A percentile compares a stretch with the other conserved stretches of the same genome.
These are phyloP conservation scores for Planiliza haematocheilus DNA, from an alignment of 2,113 vertebrate species.

Conservation along the genomic window DNA sequence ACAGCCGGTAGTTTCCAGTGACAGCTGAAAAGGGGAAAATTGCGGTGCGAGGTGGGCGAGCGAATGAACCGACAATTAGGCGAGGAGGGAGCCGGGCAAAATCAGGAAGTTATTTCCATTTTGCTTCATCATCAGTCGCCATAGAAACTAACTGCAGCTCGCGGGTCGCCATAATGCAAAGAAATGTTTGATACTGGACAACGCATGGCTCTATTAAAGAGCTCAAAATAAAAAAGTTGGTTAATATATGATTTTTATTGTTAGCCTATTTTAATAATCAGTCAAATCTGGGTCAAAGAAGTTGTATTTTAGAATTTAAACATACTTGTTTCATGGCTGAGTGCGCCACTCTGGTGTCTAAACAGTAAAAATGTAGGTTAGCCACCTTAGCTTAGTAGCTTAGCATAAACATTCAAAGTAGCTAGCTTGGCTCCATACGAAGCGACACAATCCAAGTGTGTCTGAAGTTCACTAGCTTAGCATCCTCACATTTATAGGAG, in stretches of 20 bases:
- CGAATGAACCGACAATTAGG: slow-evolving; percentile 56
- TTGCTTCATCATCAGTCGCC: slow-evolving; percentile 25
- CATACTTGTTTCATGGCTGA: not conserved
- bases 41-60: slow-evolving; percentile 11
- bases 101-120: slow-evolving; percentile 40
- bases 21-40: slow-evolving; percentile 53
- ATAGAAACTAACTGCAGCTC: slow-evolving; percentile 42
- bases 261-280: not conserved
- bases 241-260: not conserved
- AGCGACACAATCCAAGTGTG: too few species aligned
- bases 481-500: too few species aligned
- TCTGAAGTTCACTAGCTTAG: too few species aligned
- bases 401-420: too few species aligned
- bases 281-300: not conserved
- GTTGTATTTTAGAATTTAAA: too few species aligned
- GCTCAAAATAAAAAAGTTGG: slow-evolving; percentile 1
- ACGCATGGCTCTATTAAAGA: not conserved
- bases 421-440: too few species aligned
- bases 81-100: slow-evolving; percentile 6
- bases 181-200: slow-evolving; percentile 1
- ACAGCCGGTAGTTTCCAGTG: slow-evolving; percentile 44
- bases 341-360: too few species aligned
- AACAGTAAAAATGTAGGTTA: too few species aligned
- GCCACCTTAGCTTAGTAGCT: too few species aligned
- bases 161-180: slow-evolving; percentile 7